Conservation (phyloP, 2,113 vertebrate genomes). For the Myiozetetes cayanensis region DNA sequence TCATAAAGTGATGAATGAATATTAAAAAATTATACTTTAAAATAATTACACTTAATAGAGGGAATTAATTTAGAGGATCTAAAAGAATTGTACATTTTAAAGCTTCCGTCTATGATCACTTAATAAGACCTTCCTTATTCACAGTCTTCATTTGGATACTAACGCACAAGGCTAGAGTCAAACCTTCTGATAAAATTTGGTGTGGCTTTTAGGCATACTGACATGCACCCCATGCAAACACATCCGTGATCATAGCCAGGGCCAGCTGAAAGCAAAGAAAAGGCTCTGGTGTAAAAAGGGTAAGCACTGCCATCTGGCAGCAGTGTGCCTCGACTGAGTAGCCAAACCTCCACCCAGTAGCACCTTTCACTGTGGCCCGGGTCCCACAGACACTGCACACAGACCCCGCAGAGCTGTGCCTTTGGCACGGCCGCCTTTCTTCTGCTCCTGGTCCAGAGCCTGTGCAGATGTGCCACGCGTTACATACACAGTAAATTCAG, state of each 20-base stretch:
- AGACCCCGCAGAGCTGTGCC: background rate
- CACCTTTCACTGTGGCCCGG: accelerated
- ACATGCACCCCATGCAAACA: accelerated
- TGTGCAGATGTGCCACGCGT: accelerated
- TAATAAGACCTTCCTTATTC: background rate
- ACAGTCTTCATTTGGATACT: background rate
- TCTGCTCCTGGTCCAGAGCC: background rate
- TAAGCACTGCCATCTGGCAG: accelerated
- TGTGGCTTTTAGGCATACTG: background rate
- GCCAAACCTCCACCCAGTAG: background rate
- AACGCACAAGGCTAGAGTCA: background rate
- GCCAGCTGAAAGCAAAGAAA: background rate
- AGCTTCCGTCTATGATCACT: background rate
- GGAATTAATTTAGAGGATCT: background rate
- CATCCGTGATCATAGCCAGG: background rate
- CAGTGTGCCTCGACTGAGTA: accelerated
- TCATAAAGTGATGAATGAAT: background rate
- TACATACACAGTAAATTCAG: accelerated
- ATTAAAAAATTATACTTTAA: background rate
- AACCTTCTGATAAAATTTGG: background rate
- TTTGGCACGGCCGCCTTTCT: accelerated
- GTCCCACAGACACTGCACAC: accelerated
- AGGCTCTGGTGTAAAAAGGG: background rate
- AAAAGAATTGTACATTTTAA: background rate
- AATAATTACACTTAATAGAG: background rate